Evolutionary conservation across 2,113 vertebrate genomes (phyloP).

Genomic region (Triplophysa tibetana): DNA sequence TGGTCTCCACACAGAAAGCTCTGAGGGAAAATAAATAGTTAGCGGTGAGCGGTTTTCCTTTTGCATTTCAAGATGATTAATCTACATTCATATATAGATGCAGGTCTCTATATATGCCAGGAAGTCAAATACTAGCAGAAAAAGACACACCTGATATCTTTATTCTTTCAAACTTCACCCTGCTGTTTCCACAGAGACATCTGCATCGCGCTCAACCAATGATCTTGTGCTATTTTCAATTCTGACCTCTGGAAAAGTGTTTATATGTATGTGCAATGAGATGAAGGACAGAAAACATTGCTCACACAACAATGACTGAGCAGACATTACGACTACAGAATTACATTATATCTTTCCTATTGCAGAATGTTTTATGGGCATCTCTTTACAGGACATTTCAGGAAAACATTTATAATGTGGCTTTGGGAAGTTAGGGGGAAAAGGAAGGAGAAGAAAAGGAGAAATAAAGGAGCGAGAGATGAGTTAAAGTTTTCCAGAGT

Average conservation of each 20-base stretch:
- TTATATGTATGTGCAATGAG: conserved; percentile 55
- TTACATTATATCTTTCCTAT: conserved; percentile 9
- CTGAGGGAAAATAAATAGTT: conserved; percentile 75
- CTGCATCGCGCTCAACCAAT: conserved; percentile 66
- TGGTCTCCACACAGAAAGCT: background rate
- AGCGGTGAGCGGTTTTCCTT: conserved; percentile 53
- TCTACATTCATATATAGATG: conserved; percentile 74
- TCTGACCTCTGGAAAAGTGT: conserved; percentile 65
- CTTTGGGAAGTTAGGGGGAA: conserved; percentile 18
- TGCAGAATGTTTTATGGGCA: background rate
- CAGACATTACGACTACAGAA: background rate
- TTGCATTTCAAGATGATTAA: conserved; percentile 56
- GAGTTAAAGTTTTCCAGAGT: conserved; percentile 11
- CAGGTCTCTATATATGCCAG: conserved; percentile 74
- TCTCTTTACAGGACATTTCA: background rate
- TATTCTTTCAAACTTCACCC: conserved; percentile 69
- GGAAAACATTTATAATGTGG: background rate
- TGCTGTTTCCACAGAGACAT: conserved; percentile 66
- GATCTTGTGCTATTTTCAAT: conserved; percentile 66
- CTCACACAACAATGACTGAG: conserved; percentile 55
- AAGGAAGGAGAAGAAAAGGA: conserved; percentile 27
- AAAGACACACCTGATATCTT: conserved; percentile 75
- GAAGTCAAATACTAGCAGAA: conserved; percentile 63
- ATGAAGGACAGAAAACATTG: conserved; percentile 58
- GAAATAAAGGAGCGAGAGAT: background rate